Percentiles rank a stretch among this genome's conserved stretches.
Evolutionary conservation across 53 echinoderm and acorn worm species (phyloP).

Genomic region (Holothuria scabra): DNA sequence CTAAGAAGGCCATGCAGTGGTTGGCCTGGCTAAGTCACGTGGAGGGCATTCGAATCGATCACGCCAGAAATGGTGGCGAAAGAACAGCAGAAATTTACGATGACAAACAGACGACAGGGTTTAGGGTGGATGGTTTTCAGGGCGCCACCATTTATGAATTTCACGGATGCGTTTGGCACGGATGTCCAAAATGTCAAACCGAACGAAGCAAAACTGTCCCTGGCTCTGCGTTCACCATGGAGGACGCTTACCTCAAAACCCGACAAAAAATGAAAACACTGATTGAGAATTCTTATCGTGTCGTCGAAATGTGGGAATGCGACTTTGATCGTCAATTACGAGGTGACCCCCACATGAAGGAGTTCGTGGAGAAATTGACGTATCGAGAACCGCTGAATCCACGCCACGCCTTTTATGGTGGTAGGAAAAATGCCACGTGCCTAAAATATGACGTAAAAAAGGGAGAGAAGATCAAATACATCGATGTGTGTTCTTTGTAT

Average conservation of each 20-base stretch:
- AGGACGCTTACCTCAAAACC: conserved; percentile 56
- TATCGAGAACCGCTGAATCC: conserved; percentile 53
- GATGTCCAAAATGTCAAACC: conserved; percentile 36
- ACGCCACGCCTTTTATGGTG: conserved; percentile 58
- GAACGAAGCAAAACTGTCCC: neutral
- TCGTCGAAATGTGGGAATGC: conserved; percentile 70
- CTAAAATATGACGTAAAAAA: conserved; percentile 1
- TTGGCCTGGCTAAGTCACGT: conserved; percentile 17
- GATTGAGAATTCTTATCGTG: conserved; percentile 42
- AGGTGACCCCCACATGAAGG: conserved; percentile 6
- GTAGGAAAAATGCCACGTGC: conserved; percentile 57
- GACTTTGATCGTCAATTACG: conserved; percentile 33
- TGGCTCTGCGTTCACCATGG: neutral
- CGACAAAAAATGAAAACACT: conserved; percentile 71
- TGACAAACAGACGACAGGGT: neutral
- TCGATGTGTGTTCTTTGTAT: too few species aligned
- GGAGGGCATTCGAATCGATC: conserved; percentile 30
- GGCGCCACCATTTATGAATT: conserved; percentile 54
- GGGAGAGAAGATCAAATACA: conserved; percentile 30
- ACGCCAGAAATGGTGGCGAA: conserved; percentile 57
- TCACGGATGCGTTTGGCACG: conserved; percentile 60
- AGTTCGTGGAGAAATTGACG: conserved; percentile 19
- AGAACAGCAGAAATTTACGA: neutral
- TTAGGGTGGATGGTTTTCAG: neutral
- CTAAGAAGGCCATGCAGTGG: conserved; percentile 46